Percentiles rank a stretch among this genome's conserved stretches.
These are phyloP conservation scores for Alviniconcha marisindica DNA, from an alignment of 1,140 invertebrate genomes.

Conservation along the genomic window DNA sequence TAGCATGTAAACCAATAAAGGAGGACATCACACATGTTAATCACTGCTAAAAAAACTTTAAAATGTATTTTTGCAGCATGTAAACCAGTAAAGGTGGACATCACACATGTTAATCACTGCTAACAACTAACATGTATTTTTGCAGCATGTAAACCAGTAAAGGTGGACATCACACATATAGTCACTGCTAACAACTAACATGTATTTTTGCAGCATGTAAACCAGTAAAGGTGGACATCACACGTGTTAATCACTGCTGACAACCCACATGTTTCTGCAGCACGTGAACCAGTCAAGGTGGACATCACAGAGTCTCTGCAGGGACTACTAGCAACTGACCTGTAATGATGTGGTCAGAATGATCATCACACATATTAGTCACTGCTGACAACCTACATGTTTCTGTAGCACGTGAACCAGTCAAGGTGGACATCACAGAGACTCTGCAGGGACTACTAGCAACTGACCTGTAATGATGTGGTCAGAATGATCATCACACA, in stretches of 20 bases:
- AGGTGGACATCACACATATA: conserved; percentile 91
- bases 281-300: conserved; percentile 84
- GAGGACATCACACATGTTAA: too few relatives aligned
- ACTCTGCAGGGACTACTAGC: conserved; percentile 90
- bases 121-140: too few relatives aligned
- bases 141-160: conserved; percentile 81
- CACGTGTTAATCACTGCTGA: too few relatives aligned
- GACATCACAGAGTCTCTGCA: conserved; percentile 93
- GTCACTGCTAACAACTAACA: conserved; percentile 88
- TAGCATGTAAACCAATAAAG: too few relatives aligned
- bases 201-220: too few relatives aligned
- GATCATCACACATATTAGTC: too few relatives aligned
- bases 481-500: too few relatives aligned
- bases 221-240: too few relatives aligned
- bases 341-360: too few relatives aligned
- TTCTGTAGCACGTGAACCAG: conserved; percentile 78
- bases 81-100: conserved; percentile 87
- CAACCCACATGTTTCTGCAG: conserved; percentile 54
- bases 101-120: conserved; percentile 93
- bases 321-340: conserved; percentile 88
- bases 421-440: conserved; percentile 91
- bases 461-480: too few relatives aligned
- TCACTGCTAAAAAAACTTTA: too few relatives aligned
- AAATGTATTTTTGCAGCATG: background rate
- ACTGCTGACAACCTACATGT: too few relatives aligned